phyloP scores from a whole-genome alignment of 2,797 vertebrate species.

The Catamblyrhynchus diadema region DNA sequence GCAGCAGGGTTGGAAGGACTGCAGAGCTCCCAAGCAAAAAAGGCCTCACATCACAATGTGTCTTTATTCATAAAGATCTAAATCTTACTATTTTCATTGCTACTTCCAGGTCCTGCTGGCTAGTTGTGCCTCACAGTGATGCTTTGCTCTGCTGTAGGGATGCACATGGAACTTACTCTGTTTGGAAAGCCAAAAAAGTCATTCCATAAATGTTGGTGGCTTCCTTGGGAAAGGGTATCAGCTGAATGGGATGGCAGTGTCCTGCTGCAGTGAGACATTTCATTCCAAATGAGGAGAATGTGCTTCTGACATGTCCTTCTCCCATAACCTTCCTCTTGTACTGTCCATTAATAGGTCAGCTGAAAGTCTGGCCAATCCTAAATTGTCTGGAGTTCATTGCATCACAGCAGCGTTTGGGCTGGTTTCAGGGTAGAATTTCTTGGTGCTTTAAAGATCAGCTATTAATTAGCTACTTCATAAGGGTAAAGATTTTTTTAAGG shows the following conservation, averaged over 20 bases:
- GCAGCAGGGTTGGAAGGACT: background rate
- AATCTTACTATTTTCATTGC: background rate
- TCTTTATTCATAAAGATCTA: background rate
- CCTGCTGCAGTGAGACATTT: background rate
- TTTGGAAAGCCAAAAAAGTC: background rate
- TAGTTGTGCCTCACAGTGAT: background rate
- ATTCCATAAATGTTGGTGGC: background rate
- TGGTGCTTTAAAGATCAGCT: background rate
- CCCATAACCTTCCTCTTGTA: background rate
- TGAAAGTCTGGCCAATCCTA: background rate
- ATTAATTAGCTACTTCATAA: background rate
- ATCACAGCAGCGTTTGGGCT: background rate
- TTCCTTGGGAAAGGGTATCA: background rate
- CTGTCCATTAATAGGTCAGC: background rate
- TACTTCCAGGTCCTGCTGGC: background rate
- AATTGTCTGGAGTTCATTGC: background rate
- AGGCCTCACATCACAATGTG: background rate
- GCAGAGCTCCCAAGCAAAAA: background rate
- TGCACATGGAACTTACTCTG: rapidly evolving
- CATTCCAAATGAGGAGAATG: background rate
- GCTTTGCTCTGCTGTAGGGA: background rate
- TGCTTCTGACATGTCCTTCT: background rate
- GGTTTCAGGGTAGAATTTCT: background rate
- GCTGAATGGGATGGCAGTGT: background rate
- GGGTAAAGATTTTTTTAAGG: background rate